Evolutionary conservation across 1,140 invertebrate genomes (phyloP), one percentile per base, ranked within the genome.

Genomic region (Plodia interpunctella): DNA sequence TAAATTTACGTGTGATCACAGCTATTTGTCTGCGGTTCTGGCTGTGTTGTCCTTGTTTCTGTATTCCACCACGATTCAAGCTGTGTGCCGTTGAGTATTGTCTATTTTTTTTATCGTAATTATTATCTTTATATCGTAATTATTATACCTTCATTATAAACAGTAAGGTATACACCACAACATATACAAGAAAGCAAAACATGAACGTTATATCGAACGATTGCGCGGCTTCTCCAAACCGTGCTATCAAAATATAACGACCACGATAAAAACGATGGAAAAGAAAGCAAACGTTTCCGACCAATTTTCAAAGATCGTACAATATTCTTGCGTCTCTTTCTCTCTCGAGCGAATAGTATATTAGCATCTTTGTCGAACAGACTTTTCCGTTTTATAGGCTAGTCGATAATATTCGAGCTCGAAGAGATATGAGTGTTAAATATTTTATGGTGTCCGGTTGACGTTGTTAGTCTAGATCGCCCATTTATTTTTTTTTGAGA

Each of bases 161-260:
- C 53, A 56, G 56, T 61, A 68, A 71, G 62, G 49, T 61, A 54
- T 51, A 61, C 64, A 68, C 65, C 57, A 59, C 55, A 57, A 35
- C 59, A 53, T 60, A 66, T 69, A 72, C 63, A 60, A 64, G 82
- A 85, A 86, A 83, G 81, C 84, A 83, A 86, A 86, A 85, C 70
- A 84, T 88, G 86, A 88, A 87, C 78, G 83, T 86, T 83, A 84
- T 81, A 85, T 78, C 77, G 30, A 79, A 63, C 83, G 78, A 80
- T 86, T 78, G 66, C 57, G 65, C 80, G 78, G 80, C 83, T 78
- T 66, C 57, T 62, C 72, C 72, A 77, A 86, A 87, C 78, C 70
- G 83, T 80, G 81, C 82, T 83, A 87, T 89, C 83, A 89, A 89
- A 87, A 87, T 83, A 84, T 89, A 89, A 87, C 86, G 86, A 79